Evolutionary conservation across 2,797 vertebrate genomes (phyloP), one percentile per base, ranked within the genome.

Genomic region (Vireo griseus): DNA sequence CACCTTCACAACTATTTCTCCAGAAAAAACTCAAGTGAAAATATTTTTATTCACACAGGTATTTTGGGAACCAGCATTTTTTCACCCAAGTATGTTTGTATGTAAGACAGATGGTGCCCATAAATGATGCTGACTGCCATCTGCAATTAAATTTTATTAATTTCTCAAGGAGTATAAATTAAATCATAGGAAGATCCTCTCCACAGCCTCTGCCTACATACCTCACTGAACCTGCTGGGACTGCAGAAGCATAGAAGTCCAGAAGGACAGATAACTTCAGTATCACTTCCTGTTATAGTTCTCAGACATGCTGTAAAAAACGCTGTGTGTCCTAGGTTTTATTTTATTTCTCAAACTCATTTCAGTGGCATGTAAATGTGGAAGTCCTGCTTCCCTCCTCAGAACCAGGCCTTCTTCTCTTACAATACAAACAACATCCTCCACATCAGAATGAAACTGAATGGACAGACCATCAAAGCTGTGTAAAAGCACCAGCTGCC

Each of bases 341-440:
- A 80, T 67, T 86, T 88, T 65, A 71, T 77, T 77, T 92, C n/a
- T 35, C 62, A 81, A 62, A 72, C 47, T 65, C 18, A 50, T 16
- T 69, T 39, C 62, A 68, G 25, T 58, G 62, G 25, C 55, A 82
- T 67, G 65, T 55, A 85, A 93, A 80, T 63, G 67, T 91, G 85
- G 69, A 95, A 90, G 82, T 96, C 68, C 50, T n/a, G 16, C 57
- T 96, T 95, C 62, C 73, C 91, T 62, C 65, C 50, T 94, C 68
- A 83, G 90, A 96, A 75, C 16, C 25, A 86, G 69, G 16, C 47
- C 33, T 42, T 10, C 59, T 88, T 78, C 66, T 92, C 33, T 75
- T 75, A 83, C 88, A 95, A 93, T 65, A 54, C 33, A 72, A 94
- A 88, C 85, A 94, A 96, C 80, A 95, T 94, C 94, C 95, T 95